Evolutionary conservation across 2,888 invertebrate genomes (phyloP).

Genomic region (Rhopalosiphum nymphaeae): DNA sequence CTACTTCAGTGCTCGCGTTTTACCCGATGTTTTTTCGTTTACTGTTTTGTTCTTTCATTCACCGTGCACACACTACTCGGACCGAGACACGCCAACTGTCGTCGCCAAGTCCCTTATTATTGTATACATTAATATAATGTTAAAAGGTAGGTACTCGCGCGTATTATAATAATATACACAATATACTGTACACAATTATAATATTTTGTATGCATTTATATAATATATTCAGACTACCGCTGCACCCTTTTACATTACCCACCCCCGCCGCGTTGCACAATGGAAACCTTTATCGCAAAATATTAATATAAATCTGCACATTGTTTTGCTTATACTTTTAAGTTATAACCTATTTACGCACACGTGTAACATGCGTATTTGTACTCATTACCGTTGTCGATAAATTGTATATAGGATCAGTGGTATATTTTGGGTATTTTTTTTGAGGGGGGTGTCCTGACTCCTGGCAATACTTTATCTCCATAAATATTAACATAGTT

Average conservation of each 20-base stretch:
- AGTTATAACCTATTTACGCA: too few species aligned
- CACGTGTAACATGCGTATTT: too few species aligned
- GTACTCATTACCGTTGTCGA: too few species aligned
- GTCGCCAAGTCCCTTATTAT: background rate
- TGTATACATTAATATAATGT: background rate
- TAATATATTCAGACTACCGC: background rate
- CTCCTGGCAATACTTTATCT: too few species aligned
- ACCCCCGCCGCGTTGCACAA: conserved; percentile 8
- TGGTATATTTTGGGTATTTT: too few species aligned
- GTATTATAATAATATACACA: background rate
- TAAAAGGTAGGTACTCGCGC: background rate
- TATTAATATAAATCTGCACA: background rate
- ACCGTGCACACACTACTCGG: background rate
- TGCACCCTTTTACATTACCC: background rate
- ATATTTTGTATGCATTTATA: background rate
- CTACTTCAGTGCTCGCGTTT: background rate
- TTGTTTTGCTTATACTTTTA: background rate
- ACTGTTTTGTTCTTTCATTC: background rate
- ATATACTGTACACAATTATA: background rate
- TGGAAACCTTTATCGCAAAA: background rate
- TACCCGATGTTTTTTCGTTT: background rate
- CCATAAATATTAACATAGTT: too few species aligned
- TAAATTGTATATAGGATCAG: too few species aligned
- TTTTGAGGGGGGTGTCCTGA: too few species aligned
- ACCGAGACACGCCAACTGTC: conserved; percentile 16